Percentiles rank a stretch among this genome's conserved stretches.
phyloP scores from a whole-genome alignment of 2,888 invertebrate species.

The Eudasyphora cyanicolor region DNA sequence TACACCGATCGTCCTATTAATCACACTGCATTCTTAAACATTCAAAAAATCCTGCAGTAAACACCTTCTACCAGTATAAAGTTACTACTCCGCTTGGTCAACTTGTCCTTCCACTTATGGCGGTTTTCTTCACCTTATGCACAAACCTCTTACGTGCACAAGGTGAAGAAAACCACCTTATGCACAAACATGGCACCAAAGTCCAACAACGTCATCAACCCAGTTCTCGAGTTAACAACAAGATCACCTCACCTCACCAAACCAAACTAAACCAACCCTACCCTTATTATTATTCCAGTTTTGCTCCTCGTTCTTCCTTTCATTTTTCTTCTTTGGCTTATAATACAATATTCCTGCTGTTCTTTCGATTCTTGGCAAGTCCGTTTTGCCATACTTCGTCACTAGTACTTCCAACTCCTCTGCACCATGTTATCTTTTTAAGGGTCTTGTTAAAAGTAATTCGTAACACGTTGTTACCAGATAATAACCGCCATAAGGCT shows the following conservation, averaged over 20 bases:
- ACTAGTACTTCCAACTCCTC: neutral
- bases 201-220: neutral
- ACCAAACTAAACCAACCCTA: neutral
- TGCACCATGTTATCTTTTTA: constrained; percentile 74
- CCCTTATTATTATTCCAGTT: neutral
- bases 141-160: neutral
- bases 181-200: too few relatives aligned
- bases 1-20: too few relatives aligned
- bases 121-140: neutral
- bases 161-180: too few relatives aligned
- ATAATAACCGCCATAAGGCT: constrained; percentile 70
- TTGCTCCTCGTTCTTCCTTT: neutral
- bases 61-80: too few relatives aligned
- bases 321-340: neutral
- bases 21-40: too few relatives aligned
- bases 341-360: constrained; percentile 53
- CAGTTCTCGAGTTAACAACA: constrained; percentile 3
- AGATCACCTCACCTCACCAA: neutral
- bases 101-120: too few relatives aligned
- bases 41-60: too few relatives aligned
- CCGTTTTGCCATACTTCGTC: constrained; percentile 20
- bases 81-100: too few relatives aligned
- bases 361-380: constrained; percentile 17
- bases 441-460: constrained; percentile 79
- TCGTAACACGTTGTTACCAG: constrained; percentile 79